Evolutionary conservation across 2,888 invertebrate genomes (phyloP).

Genomic region (Embidobia sp.): DNA sequence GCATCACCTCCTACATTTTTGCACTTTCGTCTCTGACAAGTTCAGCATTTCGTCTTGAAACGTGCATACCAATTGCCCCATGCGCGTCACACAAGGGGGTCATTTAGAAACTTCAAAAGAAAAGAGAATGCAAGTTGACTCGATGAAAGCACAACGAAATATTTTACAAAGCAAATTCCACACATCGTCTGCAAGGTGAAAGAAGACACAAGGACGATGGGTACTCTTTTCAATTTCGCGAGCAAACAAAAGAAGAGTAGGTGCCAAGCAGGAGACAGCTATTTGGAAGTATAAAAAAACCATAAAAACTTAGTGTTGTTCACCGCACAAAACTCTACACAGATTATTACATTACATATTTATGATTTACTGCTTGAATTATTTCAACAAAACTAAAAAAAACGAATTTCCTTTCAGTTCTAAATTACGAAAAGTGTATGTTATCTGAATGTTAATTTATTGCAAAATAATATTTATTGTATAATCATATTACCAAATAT

Average conservation of each 20-base stretch:
- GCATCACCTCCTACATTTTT: constrained; percentile 22
- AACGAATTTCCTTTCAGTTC: no score
- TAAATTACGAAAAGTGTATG: no score
- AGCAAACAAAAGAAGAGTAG: constrained; percentile 52
- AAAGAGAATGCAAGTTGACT: constrained; percentile 51
- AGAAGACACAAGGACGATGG: constrained; percentile 34
- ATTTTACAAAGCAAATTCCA: constrained; percentile 60
- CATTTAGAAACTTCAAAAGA: constrained; percentile 63
- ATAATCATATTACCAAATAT: no score
- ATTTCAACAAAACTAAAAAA: no score
- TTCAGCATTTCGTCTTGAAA: constrained; percentile 26
- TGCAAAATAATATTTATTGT: no score
- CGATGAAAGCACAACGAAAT: constrained; percentile 58
- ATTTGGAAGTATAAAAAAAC: constrained; percentile 24
- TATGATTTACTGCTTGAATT: no score
- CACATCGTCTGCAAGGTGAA: constrained; percentile 37
- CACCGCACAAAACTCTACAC: constrained; percentile 10
- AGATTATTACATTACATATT: constrained; percentile 2
- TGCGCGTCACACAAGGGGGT: constrained; percentile 51
- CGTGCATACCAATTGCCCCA: constrained; percentile 50
- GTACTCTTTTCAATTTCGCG: constrained; percentile 37
- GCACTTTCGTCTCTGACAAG: constrained; percentile 54
- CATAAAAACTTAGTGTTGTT: constrained; percentile 5
- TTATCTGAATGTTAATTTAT: no score
- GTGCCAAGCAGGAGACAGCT: constrained; percentile 44